Evolutionary conservation across 2,113 vertebrate genomes (phyloP).

Genomic region (Diphyllodes magnificus): DNA sequence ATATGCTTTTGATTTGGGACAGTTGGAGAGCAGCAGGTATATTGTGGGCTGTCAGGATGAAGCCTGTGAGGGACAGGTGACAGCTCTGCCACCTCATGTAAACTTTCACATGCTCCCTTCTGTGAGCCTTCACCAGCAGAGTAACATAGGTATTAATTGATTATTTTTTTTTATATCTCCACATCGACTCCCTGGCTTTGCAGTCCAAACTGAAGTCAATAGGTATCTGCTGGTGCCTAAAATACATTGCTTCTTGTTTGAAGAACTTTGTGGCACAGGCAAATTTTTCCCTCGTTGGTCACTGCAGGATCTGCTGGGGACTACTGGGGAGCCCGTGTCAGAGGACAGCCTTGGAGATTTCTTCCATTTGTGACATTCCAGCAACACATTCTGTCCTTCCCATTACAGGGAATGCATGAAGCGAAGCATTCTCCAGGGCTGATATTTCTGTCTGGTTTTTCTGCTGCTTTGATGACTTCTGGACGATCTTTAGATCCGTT

Average conservation of each 20-base stretch:
- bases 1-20: not conserved
- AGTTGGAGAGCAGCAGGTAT: not conserved
- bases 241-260: not conserved
- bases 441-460: not conserved
- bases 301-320: not conserved
- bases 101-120: not conserved
- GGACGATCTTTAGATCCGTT: not conserved
- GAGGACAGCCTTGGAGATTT: not conserved
- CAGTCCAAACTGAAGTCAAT: not conserved
- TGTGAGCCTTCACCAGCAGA: not conserved
- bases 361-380: not conserved
- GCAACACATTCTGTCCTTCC: not conserved
- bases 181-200: not conserved
- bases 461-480: not conserved
- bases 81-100: not conserved
- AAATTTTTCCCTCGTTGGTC: accelerated
- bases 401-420: not conserved
- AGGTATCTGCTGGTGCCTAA: not conserved
- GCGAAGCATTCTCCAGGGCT: accelerated
- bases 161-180: not conserved
- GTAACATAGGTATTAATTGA: not conserved
- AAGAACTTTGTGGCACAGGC: not conserved
- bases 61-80: not conserved
- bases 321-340: not conserved
- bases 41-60: not conserved